Base-by-base conservation (phyloP, 1,140 invertebrate genomes). In the Drosophila nasuta region DNA sequence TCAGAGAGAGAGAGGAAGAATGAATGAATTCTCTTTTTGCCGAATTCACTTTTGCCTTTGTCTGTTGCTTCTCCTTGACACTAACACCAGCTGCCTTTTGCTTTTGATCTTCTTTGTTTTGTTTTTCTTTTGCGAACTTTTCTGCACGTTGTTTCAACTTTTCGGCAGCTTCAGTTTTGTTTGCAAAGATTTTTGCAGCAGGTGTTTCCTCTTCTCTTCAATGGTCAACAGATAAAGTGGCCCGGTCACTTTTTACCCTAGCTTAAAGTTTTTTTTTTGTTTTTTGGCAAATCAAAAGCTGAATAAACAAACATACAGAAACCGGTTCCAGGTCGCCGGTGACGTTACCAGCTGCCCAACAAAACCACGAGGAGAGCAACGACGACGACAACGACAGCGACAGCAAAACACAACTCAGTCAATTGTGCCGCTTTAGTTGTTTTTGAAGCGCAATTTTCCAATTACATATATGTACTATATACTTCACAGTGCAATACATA, bases 391-490 rank as follows among this genome's bases (percentile, higher is more conserved):
- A 35, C 10, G 11, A 13, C 30, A 58, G 11, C 28, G 8, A 63
- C 33, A 67, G 20, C 17, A 58, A 51, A 25, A 15, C 17, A 58
- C 54, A 72, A 62, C 45, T 75, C 69, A 33, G 46, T 70, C 57
- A 52, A 56, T 59, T 49, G 57, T 17, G 56, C 43, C n/a, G 66
- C 33, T 77, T 52, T 41, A 60, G 5, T 51, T 60, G 45, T 45
- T 25, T 25, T 25, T 67, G 66, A 45, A 41, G 43, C 46, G 54
- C 68, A 73, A 69, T 82, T 82, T 82, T 80, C 59, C 81, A 82
- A 69, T 82, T 83, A 80, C 41, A 65, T 33, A 13, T 30, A 49
- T 67, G 54, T 20, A 38, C 17, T 20, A 11, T 25, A 25, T 25
- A 25, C 20, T 25, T 4, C 20, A 25, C 13, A 13, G 45, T 33